Evolutionary conservation across 2,888 invertebrate species (phyloP), one percentile per base, ranked within the genome.

Genomic region (Pemphredon lugubris): DNA sequence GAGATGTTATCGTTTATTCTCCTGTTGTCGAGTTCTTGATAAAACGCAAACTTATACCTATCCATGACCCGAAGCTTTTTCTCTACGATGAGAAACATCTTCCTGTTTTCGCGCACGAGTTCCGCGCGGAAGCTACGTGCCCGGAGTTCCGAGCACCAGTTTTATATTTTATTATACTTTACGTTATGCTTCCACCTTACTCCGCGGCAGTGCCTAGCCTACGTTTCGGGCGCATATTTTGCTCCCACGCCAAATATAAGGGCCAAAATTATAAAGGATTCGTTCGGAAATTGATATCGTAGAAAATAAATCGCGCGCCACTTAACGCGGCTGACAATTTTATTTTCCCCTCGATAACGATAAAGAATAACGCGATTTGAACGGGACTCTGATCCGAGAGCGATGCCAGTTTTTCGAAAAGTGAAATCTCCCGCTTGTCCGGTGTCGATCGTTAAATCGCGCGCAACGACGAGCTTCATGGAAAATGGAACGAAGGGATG

Each of bases 391-490:
- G n/a, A n/a, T n/a, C n/a, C n/a, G n/a, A n/a, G n/a, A n/a, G n/a
- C n/a, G n/a, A n/a, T n/a, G n/a, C n/a, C n/a, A n/a, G n/a, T n/a
- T n/a, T n/a, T n/a, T n/a, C n/a, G n/a, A n/a, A n/a, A 20, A 32
- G 45, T 30, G 39, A 40, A n/a, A 45, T 26, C 18, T 16, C 40
- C 44, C 50, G 66, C 48, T 68, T 72, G 63, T 69, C 63, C 59
- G n/a, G 32, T 57, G 73, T 70, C 75, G 77, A 77, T 75, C 72
- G 79, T 75, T 77, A 79, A 79, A 81, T 81, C 77, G 80, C 66
- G 73, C 75, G 77, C 79, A 75, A 79, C 77, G 80, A 79, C 74
- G 73, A 73, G 70, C 70, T 45, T 64, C 26, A 42, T 26, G 26
- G 21, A 39, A 30, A 47, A 40, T 39, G 42, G 50, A 58, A 51